Evolutionary conservation across 2,113 vertebrate genomes (phyloP).

Genomic region (Seriola quinqueradiata): DNA sequence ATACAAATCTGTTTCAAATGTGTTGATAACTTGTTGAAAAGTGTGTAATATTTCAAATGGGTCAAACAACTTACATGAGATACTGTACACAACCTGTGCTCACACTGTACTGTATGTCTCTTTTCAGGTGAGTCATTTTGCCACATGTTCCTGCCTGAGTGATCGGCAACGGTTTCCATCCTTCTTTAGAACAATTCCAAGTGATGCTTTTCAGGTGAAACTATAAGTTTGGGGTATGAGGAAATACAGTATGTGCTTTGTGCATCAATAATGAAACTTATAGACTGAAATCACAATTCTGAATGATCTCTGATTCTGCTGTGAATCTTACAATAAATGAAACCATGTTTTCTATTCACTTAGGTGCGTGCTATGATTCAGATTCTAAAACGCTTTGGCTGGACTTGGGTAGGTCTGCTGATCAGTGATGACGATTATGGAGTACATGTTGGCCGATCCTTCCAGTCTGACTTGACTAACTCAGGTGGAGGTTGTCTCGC

Average conservation of each 20-base stretch:
- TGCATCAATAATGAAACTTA: background rate
- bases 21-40: background rate
- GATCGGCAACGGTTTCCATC: constrained; percentile 66
- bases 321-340: background rate
- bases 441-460: constrained; percentile 46
- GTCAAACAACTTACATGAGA: background rate
- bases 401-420: constrained; percentile 43
- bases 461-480: constrained; percentile 34
- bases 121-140: constrained; percentile 72
- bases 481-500: constrained; percentile 58
- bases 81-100: background rate
- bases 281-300: background rate
- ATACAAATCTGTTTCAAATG: background rate
- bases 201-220: constrained; percentile 55
- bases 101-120: background rate
- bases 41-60: background rate
- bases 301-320: background rate
- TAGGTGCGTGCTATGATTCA: constrained; percentile 54
- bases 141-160: constrained; percentile 72
- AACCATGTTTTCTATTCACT: background rate
- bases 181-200: constrained; percentile 65
- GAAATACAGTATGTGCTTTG: background rate
- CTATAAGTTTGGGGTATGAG: too few species aligned
- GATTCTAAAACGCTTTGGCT: constrained; percentile 48
- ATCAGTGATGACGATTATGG: constrained; percentile 57